Percentiles rank a stretch among this genome's conserved stretches.
Conservation (phyloP, 2,113 vertebrate species). For the Rhinichthys klamathensis region DNA sequence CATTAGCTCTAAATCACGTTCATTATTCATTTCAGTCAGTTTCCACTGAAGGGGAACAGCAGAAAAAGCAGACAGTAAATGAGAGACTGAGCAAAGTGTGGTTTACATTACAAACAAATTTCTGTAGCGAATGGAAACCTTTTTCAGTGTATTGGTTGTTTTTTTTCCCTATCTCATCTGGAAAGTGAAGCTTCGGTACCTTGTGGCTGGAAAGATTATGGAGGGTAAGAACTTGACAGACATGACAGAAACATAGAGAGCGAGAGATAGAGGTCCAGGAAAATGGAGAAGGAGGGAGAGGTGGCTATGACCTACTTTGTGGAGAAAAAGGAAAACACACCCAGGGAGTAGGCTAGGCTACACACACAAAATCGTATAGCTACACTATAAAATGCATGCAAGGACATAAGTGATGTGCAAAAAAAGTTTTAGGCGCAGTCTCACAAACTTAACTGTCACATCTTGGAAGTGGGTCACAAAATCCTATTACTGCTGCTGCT, state of each 20-base stretch:
- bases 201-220: constrained; percentile 36
- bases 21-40: not conserved
- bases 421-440: not conserved
- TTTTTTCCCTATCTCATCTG: not conserved
- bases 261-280: not conserved
- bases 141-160: constrained; percentile 24
- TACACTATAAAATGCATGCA: not conserved
- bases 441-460: not conserved
- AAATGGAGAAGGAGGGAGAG: not conserved
- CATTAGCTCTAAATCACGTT: not conserved
- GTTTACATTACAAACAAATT: constrained; percentile 28
- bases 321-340: constrained; percentile 14
- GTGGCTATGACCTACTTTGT: constrained; percentile 39
- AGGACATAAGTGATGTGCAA: not conserved
- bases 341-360: not conserved
- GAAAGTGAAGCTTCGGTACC: constrained; percentile 30
- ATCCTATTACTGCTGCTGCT: constrained; percentile 15
- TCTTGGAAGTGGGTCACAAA: constrained; percentile 34
- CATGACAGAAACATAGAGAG: constrained; percentile 7
- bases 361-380: not conserved
- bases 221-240: not conserved
- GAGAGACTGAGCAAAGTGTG: constrained; percentile 20
- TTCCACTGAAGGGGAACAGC: constrained; percentile 21
- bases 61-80: constrained; percentile 43
- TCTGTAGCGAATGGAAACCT: constrained; percentile 13